Percentiles rank a stretch among this genome's conserved stretches.
phyloP scores from a whole-genome alignment of 2,113 vertebrate genomes.

The Crotalus tigris region DNA sequence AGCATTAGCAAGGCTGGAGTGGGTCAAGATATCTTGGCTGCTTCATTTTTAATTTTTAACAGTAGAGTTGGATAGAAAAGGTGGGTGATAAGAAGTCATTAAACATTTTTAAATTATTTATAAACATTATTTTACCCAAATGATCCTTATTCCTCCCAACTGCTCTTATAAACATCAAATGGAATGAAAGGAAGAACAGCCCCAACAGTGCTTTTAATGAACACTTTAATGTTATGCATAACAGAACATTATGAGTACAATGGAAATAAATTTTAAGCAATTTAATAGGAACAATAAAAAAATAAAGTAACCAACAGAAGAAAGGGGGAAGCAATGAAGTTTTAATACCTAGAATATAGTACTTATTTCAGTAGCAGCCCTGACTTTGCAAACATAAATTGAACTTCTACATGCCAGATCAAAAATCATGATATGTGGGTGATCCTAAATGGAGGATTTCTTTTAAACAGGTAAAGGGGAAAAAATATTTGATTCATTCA shows the following conservation, averaged over 20 bases:
- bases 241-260: constrained; percentile 90
- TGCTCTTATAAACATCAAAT: constrained; percentile 73
- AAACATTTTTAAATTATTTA: constrained; percentile 87
- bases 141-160: constrained; percentile 78
- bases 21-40: constrained; percentile 76
- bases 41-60: constrained; percentile 81
- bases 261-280: constrained; percentile 84
- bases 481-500: constrained; percentile 58
- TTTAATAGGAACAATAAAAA: constrained; percentile 70
- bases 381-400: constrained; percentile 69
- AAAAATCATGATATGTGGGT: constrained; percentile 72
- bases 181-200: constrained; percentile 75
- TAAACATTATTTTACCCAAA: constrained; percentile 85
- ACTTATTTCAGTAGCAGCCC: constrained; percentile 84
- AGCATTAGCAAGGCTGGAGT: constrained; percentile 77
- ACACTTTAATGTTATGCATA: constrained; percentile 95
- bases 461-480: constrained; percentile 53
- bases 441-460: constrained; percentile 71
- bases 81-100: constrained; percentile 79
- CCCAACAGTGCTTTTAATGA: constrained; percentile 85
- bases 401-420: constrained; percentile 74
- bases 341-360: constrained; percentile 84
- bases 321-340: constrained; percentile 73
- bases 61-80: constrained; percentile 72
- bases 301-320: constrained; percentile 76